Percentiles rank a stretch among this genome's conserved stretches.
phyloP scores from a whole-genome alignment of 2,797 vertebrate genomes.

The Cephalopachus bancanus region DNA sequence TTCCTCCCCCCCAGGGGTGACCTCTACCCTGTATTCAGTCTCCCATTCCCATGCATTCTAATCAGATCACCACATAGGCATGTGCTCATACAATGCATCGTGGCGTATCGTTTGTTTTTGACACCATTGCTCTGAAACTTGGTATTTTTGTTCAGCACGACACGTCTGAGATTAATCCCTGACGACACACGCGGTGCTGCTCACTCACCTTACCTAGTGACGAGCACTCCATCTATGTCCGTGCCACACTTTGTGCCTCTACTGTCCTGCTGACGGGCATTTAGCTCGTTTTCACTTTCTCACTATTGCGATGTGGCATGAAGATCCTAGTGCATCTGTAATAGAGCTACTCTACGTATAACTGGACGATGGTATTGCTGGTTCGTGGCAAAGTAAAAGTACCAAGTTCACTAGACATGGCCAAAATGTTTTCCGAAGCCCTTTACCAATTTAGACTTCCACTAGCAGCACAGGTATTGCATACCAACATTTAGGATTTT shows the following conservation, averaged over 20 bases:
- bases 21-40: too few species aligned
- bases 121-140: background rate
- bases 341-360: background rate
- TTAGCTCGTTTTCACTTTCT: background rate
- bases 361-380: background rate
- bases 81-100: background rate
- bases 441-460: background rate
- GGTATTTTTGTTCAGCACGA: background rate
- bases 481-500: background rate
- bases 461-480: background rate
- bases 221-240: rapidly evolving
- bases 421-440: background rate
- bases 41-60: background rate
- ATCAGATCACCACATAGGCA: background rate
- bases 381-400: background rate
- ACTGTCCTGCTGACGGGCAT: background rate
- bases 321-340: background rate
- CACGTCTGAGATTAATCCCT: background rate
- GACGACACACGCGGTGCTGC: background rate
- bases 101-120: background rate
- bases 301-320: background rate
- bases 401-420: background rate
- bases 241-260: background rate
- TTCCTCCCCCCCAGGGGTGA: background rate
- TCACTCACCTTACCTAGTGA: background rate